Percentiles rank a stretch among this genome's conserved stretches.
Evolutionary conservation across 2,113 vertebrate genomes (phyloP).

Genomic region (Ahaetulla prasina): DNA sequence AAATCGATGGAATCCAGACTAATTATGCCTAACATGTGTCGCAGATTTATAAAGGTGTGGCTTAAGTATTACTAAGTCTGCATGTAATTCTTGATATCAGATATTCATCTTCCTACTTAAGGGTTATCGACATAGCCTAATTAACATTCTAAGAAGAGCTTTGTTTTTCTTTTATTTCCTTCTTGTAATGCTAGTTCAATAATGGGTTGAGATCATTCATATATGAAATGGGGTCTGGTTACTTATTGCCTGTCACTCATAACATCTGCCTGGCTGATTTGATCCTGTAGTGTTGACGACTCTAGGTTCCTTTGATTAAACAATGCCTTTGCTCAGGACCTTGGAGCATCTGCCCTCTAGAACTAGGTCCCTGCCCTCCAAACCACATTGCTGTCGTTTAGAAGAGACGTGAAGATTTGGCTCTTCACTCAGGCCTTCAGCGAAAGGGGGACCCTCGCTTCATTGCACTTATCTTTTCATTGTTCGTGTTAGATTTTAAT

Average conservation of each 20-base stretch:
- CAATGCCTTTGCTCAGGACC: neutral
- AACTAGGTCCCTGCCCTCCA: neutral
- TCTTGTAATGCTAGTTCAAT: neutral
- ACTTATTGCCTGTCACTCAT: neutral
- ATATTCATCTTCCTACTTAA: neutral
- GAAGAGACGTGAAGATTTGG: neutral
- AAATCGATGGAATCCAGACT: neutral
- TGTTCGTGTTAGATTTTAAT: neutral
- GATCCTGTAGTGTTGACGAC: neutral
- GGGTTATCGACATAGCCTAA: neutral
- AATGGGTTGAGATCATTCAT: neutral
- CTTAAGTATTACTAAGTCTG: neutral
- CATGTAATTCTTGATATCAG: fast-evolving
- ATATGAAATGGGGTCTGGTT: neutral
- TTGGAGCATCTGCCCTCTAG: neutral
- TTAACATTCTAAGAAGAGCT: neutral
- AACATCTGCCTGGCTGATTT: neutral
- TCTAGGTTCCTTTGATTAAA: neutral
- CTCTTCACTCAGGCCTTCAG: neutral
- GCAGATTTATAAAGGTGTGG: neutral
- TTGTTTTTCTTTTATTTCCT: neutral
- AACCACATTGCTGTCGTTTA: neutral
- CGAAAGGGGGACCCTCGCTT: neutral
- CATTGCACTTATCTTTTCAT: neutral
- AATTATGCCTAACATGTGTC: neutral